These are phyloP conservation scores for Leptobrachium ailaonicum DNA, from an alignment of 2,113 vertebrate genomes.

Conservation along the genomic window DNA sequence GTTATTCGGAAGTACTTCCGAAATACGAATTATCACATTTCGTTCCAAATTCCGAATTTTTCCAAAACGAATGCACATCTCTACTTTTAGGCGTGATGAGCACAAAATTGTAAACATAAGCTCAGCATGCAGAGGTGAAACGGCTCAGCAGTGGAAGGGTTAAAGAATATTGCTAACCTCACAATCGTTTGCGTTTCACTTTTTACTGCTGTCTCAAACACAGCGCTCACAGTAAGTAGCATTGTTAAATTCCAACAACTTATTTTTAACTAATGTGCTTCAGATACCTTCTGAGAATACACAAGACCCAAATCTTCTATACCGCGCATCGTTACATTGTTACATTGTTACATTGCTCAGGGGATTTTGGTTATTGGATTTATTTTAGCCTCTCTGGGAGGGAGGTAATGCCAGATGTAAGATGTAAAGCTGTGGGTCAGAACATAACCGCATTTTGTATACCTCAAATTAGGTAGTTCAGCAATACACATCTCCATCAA, in stretches of 20 bases:
- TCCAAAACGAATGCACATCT: too few species aligned
- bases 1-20: too few species aligned
- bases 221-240: neutral
- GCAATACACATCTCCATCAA: slow-evolving; percentile 19
- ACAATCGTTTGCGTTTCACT: neutral
- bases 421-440: slow-evolving; percentile 19
- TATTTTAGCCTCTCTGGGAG: slow-evolving; percentile 4
- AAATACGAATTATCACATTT: too few species aligned
- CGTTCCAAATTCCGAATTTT: too few species aligned
- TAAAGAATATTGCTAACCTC: too few species aligned
- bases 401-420: slow-evolving; percentile 21
- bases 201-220: neutral
- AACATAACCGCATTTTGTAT: slow-evolving; percentile 31
- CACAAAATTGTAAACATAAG: too few species aligned
- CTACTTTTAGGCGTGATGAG: too few species aligned
- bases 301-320: slow-evolving; percentile 7
- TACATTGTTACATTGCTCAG: slow-evolving; percentile 30
- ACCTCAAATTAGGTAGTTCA: slow-evolving; percentile 27
- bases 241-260: neutral
- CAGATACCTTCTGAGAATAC: slow-evolving; percentile 19
- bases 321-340: slow-evolving; percentile 30
- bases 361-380: slow-evolving; percentile 32
- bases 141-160: too few species aligned
- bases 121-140: too few species aligned
- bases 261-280: slow-evolving; percentile 6